Percentiles rank a stretch among this genome's conserved stretches.
phyloP scores from a whole-genome alignment of 2,113 vertebrate species.

The Phalacrocorax brasilianus region DNA sequence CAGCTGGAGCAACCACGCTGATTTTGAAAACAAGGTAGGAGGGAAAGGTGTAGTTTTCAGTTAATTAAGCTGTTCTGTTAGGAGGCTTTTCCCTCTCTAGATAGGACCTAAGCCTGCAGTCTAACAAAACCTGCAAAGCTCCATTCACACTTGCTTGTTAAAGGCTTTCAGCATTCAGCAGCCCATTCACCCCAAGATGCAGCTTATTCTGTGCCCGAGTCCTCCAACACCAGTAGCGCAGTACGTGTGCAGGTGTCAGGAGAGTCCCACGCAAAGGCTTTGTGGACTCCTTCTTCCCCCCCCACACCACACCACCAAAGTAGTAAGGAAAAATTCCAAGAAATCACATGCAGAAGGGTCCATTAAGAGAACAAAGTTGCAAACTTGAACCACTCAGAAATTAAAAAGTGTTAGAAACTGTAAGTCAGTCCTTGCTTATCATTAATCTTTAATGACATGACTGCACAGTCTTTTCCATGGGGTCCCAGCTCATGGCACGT shows the following conservation, averaged over 20 bases:
- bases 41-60: not conserved
- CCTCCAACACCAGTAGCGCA: fast-evolving
- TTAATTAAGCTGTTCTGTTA: not conserved
- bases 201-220: not conserved
- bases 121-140: not conserved
- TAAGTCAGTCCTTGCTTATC: not conserved
- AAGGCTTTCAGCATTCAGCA: not conserved
- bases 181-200: not conserved
- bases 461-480: not conserved
- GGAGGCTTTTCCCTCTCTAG: not conserved
- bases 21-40: not conserved
- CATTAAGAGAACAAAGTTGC: not conserved
- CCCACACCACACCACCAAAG: not conserved
- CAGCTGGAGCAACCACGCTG: not conserved
- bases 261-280: not conserved
- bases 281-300: not conserved
- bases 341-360: not conserved
- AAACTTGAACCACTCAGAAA: not conserved
- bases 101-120: not conserved
- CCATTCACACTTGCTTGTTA: not conserved
- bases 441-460: not conserved
- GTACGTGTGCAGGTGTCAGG: not conserved
- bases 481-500: not conserved
- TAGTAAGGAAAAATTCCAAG: not conserved
- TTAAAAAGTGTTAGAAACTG: not conserved